Conservation (phyloP, 2,113 vertebrate species). For the Callocephalon fimbriatum region DNA sequence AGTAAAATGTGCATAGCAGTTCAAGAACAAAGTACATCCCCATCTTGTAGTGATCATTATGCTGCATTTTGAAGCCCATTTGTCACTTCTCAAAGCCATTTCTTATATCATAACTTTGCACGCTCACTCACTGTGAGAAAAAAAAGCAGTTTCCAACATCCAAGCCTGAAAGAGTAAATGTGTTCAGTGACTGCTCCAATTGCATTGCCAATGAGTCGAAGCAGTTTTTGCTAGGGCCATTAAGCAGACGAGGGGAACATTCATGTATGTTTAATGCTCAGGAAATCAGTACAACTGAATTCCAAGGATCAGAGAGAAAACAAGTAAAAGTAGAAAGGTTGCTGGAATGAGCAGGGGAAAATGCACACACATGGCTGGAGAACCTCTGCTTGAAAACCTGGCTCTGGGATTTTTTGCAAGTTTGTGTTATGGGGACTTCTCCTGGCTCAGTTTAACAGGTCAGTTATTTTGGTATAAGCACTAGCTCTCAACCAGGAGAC, state of each 20-base stretch:
- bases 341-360: neutral
- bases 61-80: constrained; percentile 22
- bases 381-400: neutral
- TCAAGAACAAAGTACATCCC: neutral
- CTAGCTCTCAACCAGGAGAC: neutral
- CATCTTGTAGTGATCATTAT: neutral
- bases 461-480: neutral
- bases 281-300: constrained; percentile 54
- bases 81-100: constrained; percentile 25
- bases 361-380: rapidly evolving
- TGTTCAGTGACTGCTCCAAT: constrained; percentile 34
- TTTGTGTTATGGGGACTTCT: neutral
- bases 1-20: neutral
- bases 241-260: constrained; percentile 39
- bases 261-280: constrained; percentile 46
- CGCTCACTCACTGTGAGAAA: neutral
- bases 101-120: constrained; percentile 24
- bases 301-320: constrained; percentile 39
- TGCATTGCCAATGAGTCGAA: constrained; percentile 27
- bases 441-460: neutral
- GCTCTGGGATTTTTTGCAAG: neutral
- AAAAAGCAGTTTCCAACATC: neutral
- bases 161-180: neutral
- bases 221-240: constrained; percentile 39
- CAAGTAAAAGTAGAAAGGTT: neutral